A percentile compares a stretch with the other conserved stretches of the same genome.
Evolutionary conservation across 2,797 vertebrate genomes (phyloP).

Genomic region (Melanotaenia pygmaea): DNA sequence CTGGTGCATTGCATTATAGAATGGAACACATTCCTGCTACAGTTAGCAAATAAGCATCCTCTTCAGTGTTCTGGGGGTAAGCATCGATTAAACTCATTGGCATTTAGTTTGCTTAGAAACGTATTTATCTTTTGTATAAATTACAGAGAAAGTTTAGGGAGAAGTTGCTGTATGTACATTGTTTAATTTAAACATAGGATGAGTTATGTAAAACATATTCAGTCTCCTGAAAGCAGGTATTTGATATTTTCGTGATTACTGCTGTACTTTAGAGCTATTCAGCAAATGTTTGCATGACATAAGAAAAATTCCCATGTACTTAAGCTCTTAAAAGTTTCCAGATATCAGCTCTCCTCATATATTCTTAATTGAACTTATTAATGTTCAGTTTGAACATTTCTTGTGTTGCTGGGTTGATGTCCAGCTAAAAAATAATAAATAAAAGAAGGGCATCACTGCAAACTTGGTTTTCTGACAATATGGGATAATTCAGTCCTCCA

Average conservation of each 20-base stretch:
- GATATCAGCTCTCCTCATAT: not conserved
- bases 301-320: not conserved
- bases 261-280: not conserved
- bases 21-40: not conserved
- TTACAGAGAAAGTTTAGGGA: not conserved
- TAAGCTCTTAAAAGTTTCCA: not conserved
- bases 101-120: not conserved
- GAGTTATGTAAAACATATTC: not conserved
- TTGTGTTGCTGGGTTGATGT: too few relatives aligned
- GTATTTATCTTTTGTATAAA: conserved; percentile 11
- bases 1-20: too few relatives aligned
- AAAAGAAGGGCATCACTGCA: too few relatives aligned
- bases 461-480: too few relatives aligned
- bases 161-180: not conserved
- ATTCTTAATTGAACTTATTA: not conserved
- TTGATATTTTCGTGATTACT: not conserved
- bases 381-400: not conserved
- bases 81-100: not conserved
- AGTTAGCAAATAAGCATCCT: not conserved
- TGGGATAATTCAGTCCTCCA: too few relatives aligned
- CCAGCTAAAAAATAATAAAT: too few relatives aligned
- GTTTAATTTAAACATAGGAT: not conserved
- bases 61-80: not conserved
- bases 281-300: not conserved
- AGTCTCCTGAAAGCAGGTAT: not conserved